These are phyloP conservation scores for Drosophila antonietae DNA, from an alignment of 2,888 invertebrate species.

Conservation along the genomic window DNA sequence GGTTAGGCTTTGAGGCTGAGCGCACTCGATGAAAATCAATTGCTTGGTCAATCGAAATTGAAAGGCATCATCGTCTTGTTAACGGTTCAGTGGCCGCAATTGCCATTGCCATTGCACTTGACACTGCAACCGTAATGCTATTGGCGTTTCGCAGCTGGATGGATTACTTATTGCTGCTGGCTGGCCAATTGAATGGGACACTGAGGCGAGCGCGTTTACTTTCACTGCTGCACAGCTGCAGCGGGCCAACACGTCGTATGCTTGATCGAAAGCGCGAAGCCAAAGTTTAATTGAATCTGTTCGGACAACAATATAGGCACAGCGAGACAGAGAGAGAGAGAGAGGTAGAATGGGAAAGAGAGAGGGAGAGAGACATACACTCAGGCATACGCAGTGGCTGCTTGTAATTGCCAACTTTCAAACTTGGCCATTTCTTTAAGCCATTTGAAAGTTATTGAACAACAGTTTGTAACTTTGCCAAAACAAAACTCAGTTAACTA, in stretches of 20 bases:
- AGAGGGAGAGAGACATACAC: not conserved
- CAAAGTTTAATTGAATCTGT: slow-evolving; percentile 77
- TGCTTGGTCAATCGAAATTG: slow-evolving; percentile 49
- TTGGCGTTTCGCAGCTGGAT: slow-evolving; percentile 37
- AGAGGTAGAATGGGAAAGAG: not conserved
- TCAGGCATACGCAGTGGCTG: slow-evolving; percentile 2
- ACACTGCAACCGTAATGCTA: slow-evolving; percentile 46
- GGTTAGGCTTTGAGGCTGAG: slow-evolving; percentile 34
- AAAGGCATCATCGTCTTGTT: slow-evolving; percentile 40
- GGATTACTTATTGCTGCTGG: slow-evolving; percentile 36
- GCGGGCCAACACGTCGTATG: slow-evolving; percentile 54
- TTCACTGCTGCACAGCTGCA: slow-evolving; percentile 60
- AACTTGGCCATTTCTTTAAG: slow-evolving; percentile 66
- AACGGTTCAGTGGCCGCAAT: slow-evolving; percentile 63
- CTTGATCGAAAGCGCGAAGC: slow-evolving; percentile 76
- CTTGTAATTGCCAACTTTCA: slow-evolving; percentile 74
- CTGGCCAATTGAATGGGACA: slow-evolving; percentile 32
- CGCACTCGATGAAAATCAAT: slow-evolving; percentile 58
- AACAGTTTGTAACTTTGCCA: slow-evolving; percentile 23
- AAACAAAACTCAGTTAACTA: not conserved
- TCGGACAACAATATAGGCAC: slow-evolving; percentile 49
- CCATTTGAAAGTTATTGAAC: slow-evolving; percentile 73
- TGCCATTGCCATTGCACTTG: slow-evolving; percentile 69
- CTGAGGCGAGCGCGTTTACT: slow-evolving; percentile 40
- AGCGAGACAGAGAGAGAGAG: not conserved